Base-by-base conservation (phyloP, 2,888 invertebrate species). In the Luffia ferchaultella region DNA sequence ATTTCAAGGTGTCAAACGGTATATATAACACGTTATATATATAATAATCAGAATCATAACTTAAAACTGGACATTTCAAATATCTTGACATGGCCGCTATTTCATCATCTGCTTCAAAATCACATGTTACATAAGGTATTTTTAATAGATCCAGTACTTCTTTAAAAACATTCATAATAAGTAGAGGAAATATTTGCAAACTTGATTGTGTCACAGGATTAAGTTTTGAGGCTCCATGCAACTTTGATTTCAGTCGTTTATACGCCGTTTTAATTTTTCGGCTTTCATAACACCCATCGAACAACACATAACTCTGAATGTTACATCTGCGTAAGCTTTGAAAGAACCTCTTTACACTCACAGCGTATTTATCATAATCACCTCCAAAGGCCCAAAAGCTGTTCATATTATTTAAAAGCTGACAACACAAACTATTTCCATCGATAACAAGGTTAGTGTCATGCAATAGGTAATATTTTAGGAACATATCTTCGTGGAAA, bases 11-110 rank as follows among this genome's bases (percentile, higher is more conserved):
- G 20, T 88, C 83, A 56, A 93, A 88, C 0, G 95, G 93, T 56
- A 98, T 91, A 59, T 95, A 96, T 1, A 86, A 73, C 0, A 94
- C 89, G 73, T 93, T 92, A 71, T 92, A 95, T 56, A 98, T 90
- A 63, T 90, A 96, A 75, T 96, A 98, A 76, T 98, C 98, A 0
- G 97, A 97, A 73, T 98, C 98, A 59, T 92, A 93, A 63, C 96
- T 96, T 2, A 98, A 69, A 1, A 98, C 91, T 0, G 97, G 96
- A 61, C 95, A 96, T 42, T 90, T 82, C 1, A 95, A 76, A 51
- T 88, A 84, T 56, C 90, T 88, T 0, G 96, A 93, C 58, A 97
- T 71, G 0, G 90, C 89, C 0, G 96, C 96, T 50, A 96, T 89
- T 63, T 95, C 92, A 58, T 90, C 89, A 68, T 98, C 98, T 1